Evolutionary conservation across 1,140 invertebrate species (phyloP).

Genomic region (Zophobas atratus): DNA sequence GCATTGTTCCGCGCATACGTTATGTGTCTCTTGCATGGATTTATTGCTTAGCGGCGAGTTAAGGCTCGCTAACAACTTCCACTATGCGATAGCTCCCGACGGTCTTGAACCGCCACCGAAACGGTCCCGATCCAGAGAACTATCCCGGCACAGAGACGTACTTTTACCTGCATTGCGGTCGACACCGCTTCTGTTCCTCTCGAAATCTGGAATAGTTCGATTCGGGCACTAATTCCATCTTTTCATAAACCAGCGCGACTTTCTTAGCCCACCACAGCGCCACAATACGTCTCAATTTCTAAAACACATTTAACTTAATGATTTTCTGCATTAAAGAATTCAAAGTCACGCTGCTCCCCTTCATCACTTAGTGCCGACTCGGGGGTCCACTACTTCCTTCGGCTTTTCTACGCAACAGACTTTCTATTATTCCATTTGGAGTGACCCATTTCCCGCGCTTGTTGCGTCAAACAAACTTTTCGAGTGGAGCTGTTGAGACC

Average conservation of each 20-base stretch:
- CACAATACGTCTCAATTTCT: slow-evolving; percentile 36
- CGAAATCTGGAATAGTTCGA: slow-evolving; percentile 7
- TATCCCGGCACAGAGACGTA: slow-evolving; percentile 45
- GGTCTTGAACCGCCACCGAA: slow-evolving; percentile 46
- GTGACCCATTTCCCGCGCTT: not conserved
- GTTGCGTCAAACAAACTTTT: not conserved
- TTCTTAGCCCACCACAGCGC: not conserved
- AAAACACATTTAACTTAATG: slow-evolving; percentile 34
- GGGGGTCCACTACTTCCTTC: not conserved
- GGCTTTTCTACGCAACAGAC: not conserved
- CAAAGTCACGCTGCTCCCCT: slow-evolving; percentile 18
- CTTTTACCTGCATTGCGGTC: slow-evolving; percentile 51
- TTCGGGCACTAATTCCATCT: slow-evolving; percentile 29
- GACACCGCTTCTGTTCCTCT: slow-evolving; percentile 26
- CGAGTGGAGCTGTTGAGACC: not conserved
- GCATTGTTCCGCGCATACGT: slow-evolving; percentile 57
- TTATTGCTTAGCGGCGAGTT: slow-evolving; percentile 54
- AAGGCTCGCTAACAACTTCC: slow-evolving; percentile 53
- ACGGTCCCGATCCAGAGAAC: slow-evolving; percentile 43
- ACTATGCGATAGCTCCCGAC: slow-evolving; percentile 51
- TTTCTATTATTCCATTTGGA: slow-evolving; percentile 9
- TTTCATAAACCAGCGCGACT: slow-evolving; percentile 26
- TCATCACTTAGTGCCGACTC: slow-evolving; percentile 13
- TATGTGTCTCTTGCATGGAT: slow-evolving; percentile 54
- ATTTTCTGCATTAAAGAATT: slow-evolving; percentile 37